A percentile compares a stretch with the other conserved stretches of the same genome.
These are phyloP conservation scores for Lepidurus arcticus DNA, from an alignment of 1,140 invertebrate species.

Conservation along the genomic window DNA sequence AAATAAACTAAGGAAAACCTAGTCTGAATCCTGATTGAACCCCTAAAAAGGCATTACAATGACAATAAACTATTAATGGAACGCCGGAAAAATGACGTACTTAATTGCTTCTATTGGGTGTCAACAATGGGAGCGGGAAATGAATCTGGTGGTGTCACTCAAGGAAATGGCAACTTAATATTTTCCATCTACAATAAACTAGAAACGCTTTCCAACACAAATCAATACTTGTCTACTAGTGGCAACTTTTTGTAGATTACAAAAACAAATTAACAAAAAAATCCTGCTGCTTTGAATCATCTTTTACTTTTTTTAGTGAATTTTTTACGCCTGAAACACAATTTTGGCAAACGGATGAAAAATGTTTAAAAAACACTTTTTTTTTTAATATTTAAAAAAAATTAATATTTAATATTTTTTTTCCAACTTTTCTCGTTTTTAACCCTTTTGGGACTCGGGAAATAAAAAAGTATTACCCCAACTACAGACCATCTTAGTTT, in stretches of 20 bases:
- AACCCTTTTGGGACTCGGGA: neutral
- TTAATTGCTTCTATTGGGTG: slow-evolving; percentile 10
- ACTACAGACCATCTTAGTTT: slow-evolving; percentile 9
- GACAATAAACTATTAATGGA: neutral
- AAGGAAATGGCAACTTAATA: neutral
- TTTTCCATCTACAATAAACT: neutral
- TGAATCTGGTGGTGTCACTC: neutral
- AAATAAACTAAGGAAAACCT: neutral
- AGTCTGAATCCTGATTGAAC: neutral
- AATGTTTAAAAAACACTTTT: neutral
- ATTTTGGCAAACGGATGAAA: neutral
- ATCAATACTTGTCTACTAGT: slow-evolving; percentile 16
- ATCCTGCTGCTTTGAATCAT: neutral
- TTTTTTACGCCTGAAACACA: neutral
- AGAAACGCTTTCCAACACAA: neutral
- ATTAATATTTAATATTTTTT: too few species aligned
- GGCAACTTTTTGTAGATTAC: neutral
- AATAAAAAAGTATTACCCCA: neutral
- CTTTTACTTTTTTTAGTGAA: neutral
- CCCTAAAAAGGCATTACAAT: neutral
- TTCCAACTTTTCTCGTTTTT: neutral
- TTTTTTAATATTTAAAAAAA: too few species aligned
- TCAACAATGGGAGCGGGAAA: slow-evolving; percentile 7
- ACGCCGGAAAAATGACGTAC: neutral
- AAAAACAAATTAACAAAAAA: neutral